Percentiles rank a stretch among this genome's conserved stretches.
These are phyloP conservation scores for Malthinus flaveolus DNA, from an alignment of 2,888 invertebrate species.

Conservation along the genomic window DNA sequence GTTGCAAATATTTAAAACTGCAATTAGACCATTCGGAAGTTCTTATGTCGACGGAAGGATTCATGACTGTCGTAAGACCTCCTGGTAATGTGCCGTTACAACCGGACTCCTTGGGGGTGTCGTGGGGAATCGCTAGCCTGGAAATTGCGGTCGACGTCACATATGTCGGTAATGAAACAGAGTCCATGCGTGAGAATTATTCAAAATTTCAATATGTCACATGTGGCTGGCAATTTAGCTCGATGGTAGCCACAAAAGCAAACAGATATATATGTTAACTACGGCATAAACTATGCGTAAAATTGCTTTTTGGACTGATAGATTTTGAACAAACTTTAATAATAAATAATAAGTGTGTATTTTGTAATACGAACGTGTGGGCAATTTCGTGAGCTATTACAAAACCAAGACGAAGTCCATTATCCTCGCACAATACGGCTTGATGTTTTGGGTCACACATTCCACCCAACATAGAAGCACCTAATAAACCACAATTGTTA, in stretches of 20 bases:
- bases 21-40: slow-evolving; percentile 60
- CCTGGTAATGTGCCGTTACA: slow-evolving; percentile 39
- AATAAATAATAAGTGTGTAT: slow-evolving; percentile 18
- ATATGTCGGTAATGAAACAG: slow-evolving; percentile 20
- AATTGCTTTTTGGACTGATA: slow-evolving; percentile 28
- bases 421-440: slow-evolving; percentile 60
- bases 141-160: slow-evolving; percentile 24
- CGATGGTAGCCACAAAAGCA: slow-evolving; percentile 33
- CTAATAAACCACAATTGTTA: slow-evolving; percentile 53
- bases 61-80: slow-evolving; percentile 48
- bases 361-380: slow-evolving; percentile 58
- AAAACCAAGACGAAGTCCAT: slow-evolving; percentile 60
- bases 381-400: slow-evolving; percentile 63
- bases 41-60: slow-evolving; percentile 42
- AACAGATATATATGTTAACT: slow-evolving; percentile 14
- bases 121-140: slow-evolving; percentile 49
- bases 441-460: slow-evolving; percentile 60
- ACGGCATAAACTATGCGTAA: slow-evolving; percentile 22
- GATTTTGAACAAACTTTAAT: slow-evolving; percentile 7
- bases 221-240: slow-evolving; percentile 42
- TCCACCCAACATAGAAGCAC: slow-evolving; percentile 59
- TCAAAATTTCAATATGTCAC: slow-evolving; percentile 45
- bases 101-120: slow-evolving; percentile 41
- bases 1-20: slow-evolving; percentile 55
- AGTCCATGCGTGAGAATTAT: slow-evolving; percentile 42